A percentile compares a stretch with the other conserved stretches of the same genome.
Conservation (phyloP, 2,888 invertebrate genomes). For the Zaprionus obscuricornis region DNA sequence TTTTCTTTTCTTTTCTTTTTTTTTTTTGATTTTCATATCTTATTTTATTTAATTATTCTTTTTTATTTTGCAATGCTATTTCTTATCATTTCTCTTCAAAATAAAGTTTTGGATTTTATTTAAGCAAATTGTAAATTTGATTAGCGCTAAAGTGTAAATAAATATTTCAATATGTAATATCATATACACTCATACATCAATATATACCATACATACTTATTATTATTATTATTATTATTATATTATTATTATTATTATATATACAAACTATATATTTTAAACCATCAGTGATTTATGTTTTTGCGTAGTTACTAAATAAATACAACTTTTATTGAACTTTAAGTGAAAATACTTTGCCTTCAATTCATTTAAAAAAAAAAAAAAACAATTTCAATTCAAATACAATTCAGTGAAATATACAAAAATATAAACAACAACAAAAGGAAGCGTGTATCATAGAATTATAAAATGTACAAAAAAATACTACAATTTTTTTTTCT, state of each 20-base stretch:
- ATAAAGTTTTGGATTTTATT: constrained; percentile 61
- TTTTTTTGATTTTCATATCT: constrained; percentile 63
- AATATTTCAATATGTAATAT: constrained; percentile 73
- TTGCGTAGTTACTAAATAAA: constrained; percentile 72
- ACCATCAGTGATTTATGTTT: constrained; percentile 60
- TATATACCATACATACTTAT: constrained; percentile 54
- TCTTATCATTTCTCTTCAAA: constrained; percentile 68
- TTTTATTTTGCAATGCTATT: constrained; percentile 53
- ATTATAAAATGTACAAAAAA: no score
- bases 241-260: constrained; percentile 54
- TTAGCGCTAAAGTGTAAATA: constrained; percentile 75
- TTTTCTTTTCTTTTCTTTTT: constrained; percentile 41
- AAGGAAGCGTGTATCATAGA: no score
- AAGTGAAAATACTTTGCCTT: constrained; percentile 9
- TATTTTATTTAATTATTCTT: constrained; percentile 27
- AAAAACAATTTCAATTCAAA: no score
- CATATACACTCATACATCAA: constrained; percentile 47
- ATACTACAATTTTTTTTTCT: no score
- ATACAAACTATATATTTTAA: constrained; percentile 58
- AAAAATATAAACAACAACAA: no score
- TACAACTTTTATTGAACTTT: constrained; percentile 70
- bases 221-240: constrained; percentile 61
- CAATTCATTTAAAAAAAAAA: no score
- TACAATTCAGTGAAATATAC: no score
- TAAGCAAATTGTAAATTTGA: constrained; percentile 75